phyloP scores from a whole-genome alignment of 1,140 invertebrate genomes.

The Palaemon carinicauda region DNA sequence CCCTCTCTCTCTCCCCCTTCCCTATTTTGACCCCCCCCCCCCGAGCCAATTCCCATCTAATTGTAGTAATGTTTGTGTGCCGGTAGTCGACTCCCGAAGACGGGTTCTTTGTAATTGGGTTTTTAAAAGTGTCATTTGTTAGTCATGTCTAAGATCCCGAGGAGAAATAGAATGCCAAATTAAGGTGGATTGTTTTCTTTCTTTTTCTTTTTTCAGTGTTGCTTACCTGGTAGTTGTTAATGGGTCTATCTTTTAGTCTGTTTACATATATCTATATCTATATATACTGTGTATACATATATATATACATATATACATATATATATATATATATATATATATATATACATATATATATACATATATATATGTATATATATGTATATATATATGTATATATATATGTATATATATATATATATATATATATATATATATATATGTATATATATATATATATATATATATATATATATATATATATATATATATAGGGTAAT shows the following conservation, averaged over 20 bases:
- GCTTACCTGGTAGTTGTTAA: neutral
- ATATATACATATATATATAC: slow-evolving; percentile 3
- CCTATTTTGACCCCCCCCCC: neutral
- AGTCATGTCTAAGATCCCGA: neutral
- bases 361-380: neutral
- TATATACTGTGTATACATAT: neutral
- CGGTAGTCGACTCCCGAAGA: neutral
- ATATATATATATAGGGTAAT: neutral
- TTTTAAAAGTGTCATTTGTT: slow-evolving; percentile 37
- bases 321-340: slow-evolving; percentile 25
- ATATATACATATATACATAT: slow-evolving; percentile 13
- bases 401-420: neutral
- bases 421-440: neutral
- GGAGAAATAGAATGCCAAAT: no score
- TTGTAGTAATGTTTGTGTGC: slow-evolving; percentile 32
- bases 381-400: neutral
- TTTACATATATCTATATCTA: neutral
- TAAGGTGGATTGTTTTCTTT: no score
- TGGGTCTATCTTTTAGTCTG: neutral
- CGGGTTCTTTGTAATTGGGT: neutral
- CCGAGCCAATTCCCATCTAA: slow-evolving; percentile 38
- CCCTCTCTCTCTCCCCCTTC: no score
- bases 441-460: neutral
- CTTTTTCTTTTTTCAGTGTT: no score
- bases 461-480: slow-evolving; percentile 4